Conservation (phyloP, 2,113 vertebrate genomes). For the Actinemys pallida region DNA sequence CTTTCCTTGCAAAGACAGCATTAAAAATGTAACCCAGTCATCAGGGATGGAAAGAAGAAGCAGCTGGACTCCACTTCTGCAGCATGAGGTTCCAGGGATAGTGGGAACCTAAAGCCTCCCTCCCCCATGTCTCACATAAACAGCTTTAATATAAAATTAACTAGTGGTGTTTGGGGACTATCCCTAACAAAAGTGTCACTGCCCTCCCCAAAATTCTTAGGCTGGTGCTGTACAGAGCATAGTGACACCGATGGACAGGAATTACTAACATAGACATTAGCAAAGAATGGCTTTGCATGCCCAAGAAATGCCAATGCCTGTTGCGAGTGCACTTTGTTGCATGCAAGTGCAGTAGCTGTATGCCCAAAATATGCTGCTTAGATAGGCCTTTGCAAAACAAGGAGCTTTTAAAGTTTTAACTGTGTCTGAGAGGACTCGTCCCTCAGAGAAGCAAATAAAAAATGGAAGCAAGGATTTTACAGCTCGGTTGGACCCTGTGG, state of each 20-base stretch:
- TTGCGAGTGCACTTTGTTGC: neutral
- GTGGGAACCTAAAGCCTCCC: neutral
- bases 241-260: neutral
- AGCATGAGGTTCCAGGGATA: neutral
- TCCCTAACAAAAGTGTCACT: neutral
- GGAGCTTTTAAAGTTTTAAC: slow-evolving; percentile 17
- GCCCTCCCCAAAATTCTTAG: neutral
- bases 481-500: neutral
- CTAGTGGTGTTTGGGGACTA: neutral
- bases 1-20: neutral
- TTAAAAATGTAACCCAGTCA: neutral
- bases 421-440: slow-evolving; percentile 4
- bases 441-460: slow-evolving; percentile 8
- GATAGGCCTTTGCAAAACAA: neutral
- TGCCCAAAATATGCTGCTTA: neutral
- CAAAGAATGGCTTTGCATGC: neutral
- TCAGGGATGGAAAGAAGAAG: neutral
- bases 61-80: neutral
- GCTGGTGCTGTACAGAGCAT: neutral
- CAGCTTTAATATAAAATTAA: neutral
- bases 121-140: neutral
- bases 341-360: neutral
- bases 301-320: neutral
- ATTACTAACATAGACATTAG: neutral
- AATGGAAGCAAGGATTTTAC: slow-evolving; percentile 4